Percentiles rank a stretch among this genome's conserved stretches.
phyloP scores from a whole-genome alignment of 2,797 vertebrate genomes.

The Nyctibius grandis region DNA sequence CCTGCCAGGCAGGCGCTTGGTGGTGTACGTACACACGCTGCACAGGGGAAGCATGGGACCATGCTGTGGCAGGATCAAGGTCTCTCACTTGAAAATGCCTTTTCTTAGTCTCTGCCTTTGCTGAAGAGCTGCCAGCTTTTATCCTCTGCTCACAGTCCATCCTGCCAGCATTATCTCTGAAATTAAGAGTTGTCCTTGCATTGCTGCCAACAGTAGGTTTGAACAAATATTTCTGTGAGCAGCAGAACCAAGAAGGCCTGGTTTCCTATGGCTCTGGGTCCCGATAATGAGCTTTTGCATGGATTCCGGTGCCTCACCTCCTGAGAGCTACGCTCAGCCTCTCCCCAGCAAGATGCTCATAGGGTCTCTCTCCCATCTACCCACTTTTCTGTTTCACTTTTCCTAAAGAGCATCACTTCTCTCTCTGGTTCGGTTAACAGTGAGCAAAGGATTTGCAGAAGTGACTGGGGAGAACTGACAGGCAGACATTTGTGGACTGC shows the following conservation, averaged over 20 bases:
- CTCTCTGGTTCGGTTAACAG: neutral
- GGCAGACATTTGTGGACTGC: neutral
- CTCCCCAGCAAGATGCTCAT: neutral
- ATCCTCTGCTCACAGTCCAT: neutral
- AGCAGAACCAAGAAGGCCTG: neutral
- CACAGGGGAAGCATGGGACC: neutral
- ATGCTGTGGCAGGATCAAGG: neutral
- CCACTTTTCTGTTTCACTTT: neutral
- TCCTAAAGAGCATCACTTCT: neutral
- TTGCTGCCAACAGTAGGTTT: neutral
- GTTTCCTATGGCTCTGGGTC: neutral
- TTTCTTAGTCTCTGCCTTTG: neutral
- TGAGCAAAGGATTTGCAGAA: neutral
- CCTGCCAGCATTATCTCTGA: neutral
- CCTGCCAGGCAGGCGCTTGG: neutral
- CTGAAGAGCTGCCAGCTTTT: neutral
- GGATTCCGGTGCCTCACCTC: neutral
- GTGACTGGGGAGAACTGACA: neutral
- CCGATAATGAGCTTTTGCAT: neutral
- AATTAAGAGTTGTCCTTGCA: neutral
- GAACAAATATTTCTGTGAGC: neutral
- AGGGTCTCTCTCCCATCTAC: neutral
- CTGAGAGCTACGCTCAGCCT: neutral
- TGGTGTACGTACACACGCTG: accelerated
- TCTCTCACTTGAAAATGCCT: neutral